Evolutionary conservation across 2,797 vertebrate species (phyloP), one percentile per base, ranked within the genome.

Genomic region (Sebastes aleutianus): DNA sequence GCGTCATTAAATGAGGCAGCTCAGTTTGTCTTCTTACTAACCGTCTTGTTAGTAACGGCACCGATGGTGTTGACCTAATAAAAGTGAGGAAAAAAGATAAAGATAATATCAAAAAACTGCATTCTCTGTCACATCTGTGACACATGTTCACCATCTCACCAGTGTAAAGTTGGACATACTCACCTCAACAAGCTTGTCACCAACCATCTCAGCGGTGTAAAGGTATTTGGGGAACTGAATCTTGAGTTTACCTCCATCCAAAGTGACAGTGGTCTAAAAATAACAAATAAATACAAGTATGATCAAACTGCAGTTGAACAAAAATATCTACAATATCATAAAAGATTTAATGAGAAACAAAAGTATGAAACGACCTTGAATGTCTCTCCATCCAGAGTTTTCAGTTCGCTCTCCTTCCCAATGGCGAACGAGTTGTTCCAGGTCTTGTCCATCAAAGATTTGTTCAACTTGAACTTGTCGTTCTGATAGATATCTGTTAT

Each of bases 221-320:
- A 63, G 1, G 36, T 74, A 56, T 16, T 66, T 78, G 26, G 39
- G 74, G 43, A 61, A 77, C 24, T 70, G 14, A 32, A 77, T 80
- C 64, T 54, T 65, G 69, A 85, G 53, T 70, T 74, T 61, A 27
- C 26, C 31, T 6, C 26, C 65, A 3, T 81, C 59, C 54, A 66
- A 39, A 47, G 27, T 61, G 47, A 70, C 70, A 47, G 29, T 70
- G 50, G 77, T 76, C 73, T 72, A 53, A 34, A 65, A 32, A 14
- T n/a, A 53, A n/a, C 50, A 53, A 53, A 53, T 8, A 5, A 34
- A 47, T 13, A 8, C 1, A 64, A 26, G 5, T 6, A 4, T 32
- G 50, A 47, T 32, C 16, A 47, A 65, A 57, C 29, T 12, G n/a
- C 1, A 65, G 20, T 13, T 14, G 31, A 43, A 58, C 50, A 18